phyloP scores from a whole-genome alignment of 2,113 vertebrate genomes.

The Malurus cyaneus region DNA sequence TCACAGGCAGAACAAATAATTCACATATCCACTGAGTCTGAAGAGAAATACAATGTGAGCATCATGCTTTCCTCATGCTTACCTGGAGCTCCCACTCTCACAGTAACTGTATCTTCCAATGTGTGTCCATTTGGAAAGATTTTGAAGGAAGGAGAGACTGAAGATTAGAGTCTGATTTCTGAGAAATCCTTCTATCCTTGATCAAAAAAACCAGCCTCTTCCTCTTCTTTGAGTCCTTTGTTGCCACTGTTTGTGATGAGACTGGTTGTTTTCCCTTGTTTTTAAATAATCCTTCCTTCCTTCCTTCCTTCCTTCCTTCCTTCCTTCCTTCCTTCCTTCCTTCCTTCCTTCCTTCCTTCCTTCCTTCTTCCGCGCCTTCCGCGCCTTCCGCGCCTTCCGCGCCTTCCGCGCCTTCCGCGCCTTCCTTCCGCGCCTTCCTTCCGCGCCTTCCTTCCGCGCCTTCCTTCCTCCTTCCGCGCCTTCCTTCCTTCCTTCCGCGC shows the following conservation, averaged over 20 bases:
- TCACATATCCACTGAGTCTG: neutral
- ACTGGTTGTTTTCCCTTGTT: neutral
- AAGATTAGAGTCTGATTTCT: neutral
- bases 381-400: too few relatives aligned
- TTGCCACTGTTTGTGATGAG: neutral
- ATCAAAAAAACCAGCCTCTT: neutral
- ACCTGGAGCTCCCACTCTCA: neutral
- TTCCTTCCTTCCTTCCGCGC: too few relatives aligned
- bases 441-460: neutral
- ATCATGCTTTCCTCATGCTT: neutral
- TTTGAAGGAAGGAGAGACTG: neutral
- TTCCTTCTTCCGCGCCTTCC: neutral
- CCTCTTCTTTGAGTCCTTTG: neutral
- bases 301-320: neutral
- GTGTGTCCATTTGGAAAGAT: neutral
- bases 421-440: neutral
- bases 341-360: neutral
- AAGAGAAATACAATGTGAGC: neutral
- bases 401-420: neutral
- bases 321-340: too few relatives aligned
- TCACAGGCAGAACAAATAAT: neutral
- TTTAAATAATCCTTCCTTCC: neutral
- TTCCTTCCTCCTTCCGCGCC: neutral
- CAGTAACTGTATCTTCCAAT: neutral
- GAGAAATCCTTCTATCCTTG: neutral